Conservation (phyloP, 2,888 invertebrate genomes). For the Adineta ricciae region DNA sequence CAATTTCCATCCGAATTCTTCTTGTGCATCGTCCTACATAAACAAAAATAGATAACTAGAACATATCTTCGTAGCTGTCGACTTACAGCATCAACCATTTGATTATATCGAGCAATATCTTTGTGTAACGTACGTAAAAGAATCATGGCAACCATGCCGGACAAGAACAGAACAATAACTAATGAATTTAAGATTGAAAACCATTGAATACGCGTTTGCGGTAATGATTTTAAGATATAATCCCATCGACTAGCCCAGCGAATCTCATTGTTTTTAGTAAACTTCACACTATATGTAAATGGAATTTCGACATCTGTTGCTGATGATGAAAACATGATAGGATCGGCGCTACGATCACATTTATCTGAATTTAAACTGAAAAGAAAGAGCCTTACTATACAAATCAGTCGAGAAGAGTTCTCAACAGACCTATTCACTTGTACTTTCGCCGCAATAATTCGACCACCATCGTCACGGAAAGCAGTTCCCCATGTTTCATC, state of each 20-base stretch:
- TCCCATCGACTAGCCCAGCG: conserved; percentile 99
- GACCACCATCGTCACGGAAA: conserved; percentile 74
- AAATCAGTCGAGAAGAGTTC: not conserved
- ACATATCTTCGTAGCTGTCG: not conserved
- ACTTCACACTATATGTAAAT: conserved; percentile 35
- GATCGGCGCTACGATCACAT: conserved; percentile 1
- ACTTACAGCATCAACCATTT: conserved; percentile 58
- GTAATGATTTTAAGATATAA: conserved; percentile 94
- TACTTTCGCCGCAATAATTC: conserved; percentile 62
- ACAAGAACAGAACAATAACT: conserved; percentile 87
- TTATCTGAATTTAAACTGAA: conserved; percentile 2
- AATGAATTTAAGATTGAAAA: conserved; percentile 90
- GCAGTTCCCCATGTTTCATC: conserved; percentile 81
- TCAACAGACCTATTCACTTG: conserved; percentile 49
- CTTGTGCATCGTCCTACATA: conserved; percentile 65
- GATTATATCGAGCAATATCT: conserved; percentile 95
- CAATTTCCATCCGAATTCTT: conserved; percentile 64
- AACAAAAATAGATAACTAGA: not conserved
- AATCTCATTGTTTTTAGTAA: conserved; percentile 49
- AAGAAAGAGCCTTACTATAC: not conserved
- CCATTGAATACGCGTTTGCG: conserved; percentile 96
- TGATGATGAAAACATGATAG: conserved; percentile 3
- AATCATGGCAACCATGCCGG: conserved; percentile 99
- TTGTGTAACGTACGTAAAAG: conserved; percentile 87
- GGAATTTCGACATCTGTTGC: conserved; percentile 22